A percentile compares a stretch with the other conserved stretches of the same genome.
Evolutionary conservation across 2,113 vertebrate species (phyloP).

Genomic region (Macquaria australasica): DNA sequence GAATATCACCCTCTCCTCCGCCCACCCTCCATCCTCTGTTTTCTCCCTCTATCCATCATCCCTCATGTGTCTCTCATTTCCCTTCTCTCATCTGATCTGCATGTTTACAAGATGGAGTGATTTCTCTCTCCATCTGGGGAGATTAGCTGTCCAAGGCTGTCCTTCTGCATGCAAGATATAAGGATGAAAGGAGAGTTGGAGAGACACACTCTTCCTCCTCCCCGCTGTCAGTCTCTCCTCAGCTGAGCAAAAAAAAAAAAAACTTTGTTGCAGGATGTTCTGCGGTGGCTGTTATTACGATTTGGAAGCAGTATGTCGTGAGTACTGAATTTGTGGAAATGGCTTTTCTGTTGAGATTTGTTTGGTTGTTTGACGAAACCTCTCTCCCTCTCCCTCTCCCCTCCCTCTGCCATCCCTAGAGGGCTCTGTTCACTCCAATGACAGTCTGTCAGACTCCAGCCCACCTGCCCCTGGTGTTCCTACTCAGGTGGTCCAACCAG

Average conservation of each 20-base stretch:
- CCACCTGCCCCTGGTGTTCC: conserved; percentile 87
- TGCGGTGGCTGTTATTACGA: conserved; percentile 78
- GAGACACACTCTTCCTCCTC: conserved; percentile 35
- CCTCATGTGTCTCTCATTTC: conserved; percentile 57
- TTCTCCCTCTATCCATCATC: conserved; percentile 31
- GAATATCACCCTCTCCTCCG: neutral
- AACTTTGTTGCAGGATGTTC: conserved; percentile 73
- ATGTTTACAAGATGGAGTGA: conserved; percentile 85
- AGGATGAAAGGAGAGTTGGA: conserved; percentile 60
- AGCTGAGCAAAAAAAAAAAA: neutral
- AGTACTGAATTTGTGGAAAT: conserved; percentile 60
- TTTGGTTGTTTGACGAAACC: neutral
- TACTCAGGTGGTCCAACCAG: conserved; percentile 91
- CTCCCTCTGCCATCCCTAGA: conserved; percentile 79
- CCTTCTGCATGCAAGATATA: conserved; percentile 74
- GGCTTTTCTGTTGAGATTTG: conserved; percentile 13
- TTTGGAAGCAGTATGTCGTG: conserved; percentile 79
- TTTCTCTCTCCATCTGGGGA: conserved; percentile 81
- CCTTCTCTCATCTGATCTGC: conserved; percentile 74
- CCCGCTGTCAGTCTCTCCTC: conserved; percentile 14
- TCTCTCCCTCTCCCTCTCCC: conserved; percentile 6
- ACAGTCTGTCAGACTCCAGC: conserved; percentile 90
- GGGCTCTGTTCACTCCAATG: conserved; percentile 88
- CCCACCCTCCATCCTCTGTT: conserved; percentile 19
- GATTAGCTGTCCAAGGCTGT: conserved; percentile 86